phyloP scores from a whole-genome alignment of 2,113 vertebrate species.

The Boleophthalmus pectinirostris region DNA sequence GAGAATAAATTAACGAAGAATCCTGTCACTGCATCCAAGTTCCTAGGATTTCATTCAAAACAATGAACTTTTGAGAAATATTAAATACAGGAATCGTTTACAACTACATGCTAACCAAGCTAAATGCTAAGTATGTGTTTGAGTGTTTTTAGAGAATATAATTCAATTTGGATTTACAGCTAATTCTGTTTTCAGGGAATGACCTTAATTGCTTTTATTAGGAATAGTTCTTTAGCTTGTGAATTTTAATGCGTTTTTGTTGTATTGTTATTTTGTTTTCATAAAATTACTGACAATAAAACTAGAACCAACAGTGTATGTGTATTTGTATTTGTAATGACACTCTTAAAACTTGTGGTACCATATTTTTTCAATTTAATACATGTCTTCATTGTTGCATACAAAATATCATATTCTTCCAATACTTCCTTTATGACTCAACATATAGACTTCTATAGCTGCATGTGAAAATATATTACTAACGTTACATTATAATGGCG shows the following conservation, averaged over 20 bases:
- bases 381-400: slow-evolving; percentile 70
- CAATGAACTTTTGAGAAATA: not conserved
- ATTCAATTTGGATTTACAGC: not conserved
- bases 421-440: slow-evolving; percentile 65
- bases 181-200: not conserved
- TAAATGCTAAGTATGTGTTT: not conserved
- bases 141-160: not conserved
- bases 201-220: not conserved
- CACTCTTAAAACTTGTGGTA: slow-evolving; percentile 45
- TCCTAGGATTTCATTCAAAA: not conserved
- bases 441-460: slow-evolving; percentile 67
- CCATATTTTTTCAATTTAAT: slow-evolving; percentile 71
- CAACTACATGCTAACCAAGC: too few relatives aligned
- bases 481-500: slow-evolving; percentile 70
- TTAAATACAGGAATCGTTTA: not conserved
- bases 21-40: not conserved
- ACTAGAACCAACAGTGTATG: not conserved
- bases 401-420: slow-evolving; percentile 71
- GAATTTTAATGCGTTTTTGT: slow-evolving; percentile 26
- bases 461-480: slow-evolving; percentile 85
- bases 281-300: slow-evolving; percentile 46
- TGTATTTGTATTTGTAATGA: not conserved
- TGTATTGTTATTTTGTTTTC: not conserved
- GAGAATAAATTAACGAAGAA: too few relatives aligned
- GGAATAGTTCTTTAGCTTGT: slow-evolving; percentile 3